Base-by-base conservation (phyloP, 2,888 invertebrate genomes). In the Drosophila kuntzei region DNA sequence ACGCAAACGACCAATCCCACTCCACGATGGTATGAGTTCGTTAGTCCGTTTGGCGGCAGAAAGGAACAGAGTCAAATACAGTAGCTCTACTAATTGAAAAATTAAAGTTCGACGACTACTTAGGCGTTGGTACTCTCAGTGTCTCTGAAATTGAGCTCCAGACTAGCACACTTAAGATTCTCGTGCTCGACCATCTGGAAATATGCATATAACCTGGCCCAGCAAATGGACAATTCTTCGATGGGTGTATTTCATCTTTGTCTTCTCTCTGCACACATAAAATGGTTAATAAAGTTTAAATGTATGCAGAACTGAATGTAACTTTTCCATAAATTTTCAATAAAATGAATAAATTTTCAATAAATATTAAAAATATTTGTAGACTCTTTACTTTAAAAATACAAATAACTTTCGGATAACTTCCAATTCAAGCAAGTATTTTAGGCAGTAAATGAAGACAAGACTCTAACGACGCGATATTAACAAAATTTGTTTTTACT, bases 61-160 rank as follows among this genome's bases (percentile, higher is more conserved):
- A 43, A 55, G 51, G 27, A 71, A 61, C 68, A 62, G 62, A 71
- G 72, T 79, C 78, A 79, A 89, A 89, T 83, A 90, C 89, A 80
- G 90, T 84, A 90, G 90, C 89, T 77, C 69, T 64, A 86, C 90
- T 90, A 89, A 89, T 90, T 90, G 90, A 86, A 89, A 90, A 89
- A 83, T 86, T 62, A 64, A 73, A 78, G 27, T 63, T 64, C 25
- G 50, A 14, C 39, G 29, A 46, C 20, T 27, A 41, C 37, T 61
- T 51, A 46, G 46, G 37, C 49, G 3, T 47, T 25, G 20, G 25
- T 16, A 27, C 58, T 43, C 41, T 43, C 18, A 27, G 37, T 54
- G 14, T n/a, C 29, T 16, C 18, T 20, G 22, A 37, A 22, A 47
- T 47, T 27, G 1, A 49, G 7, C 29, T 68, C 14, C 18, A 39